These are phyloP conservation scores for Silurus glanis DNA, from an alignment of 2,113 vertebrate species.

Conservation along the genomic window DNA sequence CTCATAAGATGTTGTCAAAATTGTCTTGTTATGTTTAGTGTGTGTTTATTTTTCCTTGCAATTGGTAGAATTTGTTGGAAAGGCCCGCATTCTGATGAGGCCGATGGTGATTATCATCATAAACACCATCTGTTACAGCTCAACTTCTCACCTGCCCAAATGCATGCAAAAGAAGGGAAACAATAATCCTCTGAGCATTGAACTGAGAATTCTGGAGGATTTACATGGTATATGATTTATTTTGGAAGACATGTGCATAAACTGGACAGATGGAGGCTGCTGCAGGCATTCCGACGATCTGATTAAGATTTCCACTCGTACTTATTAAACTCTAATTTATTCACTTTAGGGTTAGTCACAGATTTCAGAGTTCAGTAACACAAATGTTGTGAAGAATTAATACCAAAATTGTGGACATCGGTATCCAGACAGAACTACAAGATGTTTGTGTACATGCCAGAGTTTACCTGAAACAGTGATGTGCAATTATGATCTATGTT, in stretches of 20 bases:
- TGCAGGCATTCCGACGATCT: constrained; percentile 7
- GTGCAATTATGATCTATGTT: background rate
- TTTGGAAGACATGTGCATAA: constrained; percentile 18
- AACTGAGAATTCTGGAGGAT: constrained; percentile 25
- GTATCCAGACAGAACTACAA: background rate
- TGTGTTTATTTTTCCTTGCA: constrained; percentile 8
- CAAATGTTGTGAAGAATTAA: background rate
- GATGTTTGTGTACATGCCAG: background rate
- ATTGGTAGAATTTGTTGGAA: constrained; percentile 21
- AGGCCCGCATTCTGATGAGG: constrained; percentile 49
- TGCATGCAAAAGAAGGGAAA: constrained; percentile 47
- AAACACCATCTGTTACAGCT: constrained; percentile 55
- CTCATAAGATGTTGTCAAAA: constrained; percentile 35
- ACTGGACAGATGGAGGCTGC: constrained; percentile 36
- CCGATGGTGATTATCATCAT: constrained; percentile 47
- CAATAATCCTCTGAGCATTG: constrained; percentile 41
- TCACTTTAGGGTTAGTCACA: constrained; percentile 6
- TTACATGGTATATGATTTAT: constrained; percentile 36
- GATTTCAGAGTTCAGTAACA: background rate
- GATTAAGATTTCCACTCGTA: constrained; percentile 32
- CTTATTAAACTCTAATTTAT: constrained; percentile 13
- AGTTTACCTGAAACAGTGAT: background rate
- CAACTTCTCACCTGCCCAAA: constrained; percentile 42
- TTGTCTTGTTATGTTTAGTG: constrained; percentile 33
- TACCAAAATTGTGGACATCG: background rate